phyloP scores from a whole-genome alignment of 1,140 invertebrate species.

The Helicoverpa zea region DNA sequence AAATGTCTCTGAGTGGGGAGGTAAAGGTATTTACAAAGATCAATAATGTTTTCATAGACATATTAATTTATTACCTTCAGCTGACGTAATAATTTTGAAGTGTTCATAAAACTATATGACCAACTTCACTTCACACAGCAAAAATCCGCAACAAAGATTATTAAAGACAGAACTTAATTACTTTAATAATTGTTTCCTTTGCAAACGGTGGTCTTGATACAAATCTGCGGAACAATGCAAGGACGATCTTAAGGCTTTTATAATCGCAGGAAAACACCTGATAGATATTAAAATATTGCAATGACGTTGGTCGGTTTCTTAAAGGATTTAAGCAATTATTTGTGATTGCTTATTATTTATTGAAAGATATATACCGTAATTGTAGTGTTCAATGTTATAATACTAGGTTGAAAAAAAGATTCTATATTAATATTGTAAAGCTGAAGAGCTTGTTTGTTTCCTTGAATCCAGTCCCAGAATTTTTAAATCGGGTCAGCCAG shows the following conservation, averaged over 20 bases:
- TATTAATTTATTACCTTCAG: too few species aligned
- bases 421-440: too few species aligned
- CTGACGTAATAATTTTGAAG: too few species aligned
- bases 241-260: constrained; percentile 36
- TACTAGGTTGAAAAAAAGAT: too few species aligned
- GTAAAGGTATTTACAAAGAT: too few species aligned
- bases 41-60: too few species aligned
- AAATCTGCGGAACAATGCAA: constrained; percentile 45
- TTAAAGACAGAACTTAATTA: constrained; percentile 29
- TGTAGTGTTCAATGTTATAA: too few species aligned
- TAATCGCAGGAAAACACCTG: constrained; percentile 38
- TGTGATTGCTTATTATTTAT: not conserved
- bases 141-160: not conserved
- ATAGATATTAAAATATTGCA: not conserved
- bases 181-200: constrained; percentile 44
- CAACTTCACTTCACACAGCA: constrained; percentile 4
- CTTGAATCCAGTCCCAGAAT: too few species aligned
- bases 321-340: not conserved
- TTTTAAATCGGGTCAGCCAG: too few species aligned
- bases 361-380: too few species aligned
- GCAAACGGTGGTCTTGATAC: constrained; percentile 30
- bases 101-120: not conserved
- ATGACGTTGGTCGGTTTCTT: not conserved
- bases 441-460: too few species aligned
- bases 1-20: too few species aligned